A percentile compares a stretch with the other conserved stretches of the same genome.
phyloP scores from a whole-genome alignment of 2,113 vertebrate species.

The Sapayoa aenigma region DNA sequence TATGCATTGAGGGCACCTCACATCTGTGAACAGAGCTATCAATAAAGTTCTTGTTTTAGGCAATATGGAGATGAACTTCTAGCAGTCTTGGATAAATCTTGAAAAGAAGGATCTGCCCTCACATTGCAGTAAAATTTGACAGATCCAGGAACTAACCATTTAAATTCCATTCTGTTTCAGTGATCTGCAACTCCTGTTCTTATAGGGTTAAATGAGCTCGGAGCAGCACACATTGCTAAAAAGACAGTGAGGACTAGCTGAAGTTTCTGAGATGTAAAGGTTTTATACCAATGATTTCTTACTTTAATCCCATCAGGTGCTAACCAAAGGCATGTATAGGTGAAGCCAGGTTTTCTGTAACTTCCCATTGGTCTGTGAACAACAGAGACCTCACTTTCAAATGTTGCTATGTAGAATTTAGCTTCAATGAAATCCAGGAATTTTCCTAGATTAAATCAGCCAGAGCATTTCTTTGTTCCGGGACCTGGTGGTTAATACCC shows the following conservation, averaged over 20 bases:
- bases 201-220: not conserved
- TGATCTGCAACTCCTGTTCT: not conserved
- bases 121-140: not conserved
- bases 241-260: not conserved
- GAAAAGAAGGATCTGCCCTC: not conserved
- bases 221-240: not conserved
- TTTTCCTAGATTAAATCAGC: not conserved
- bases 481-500: not conserved
- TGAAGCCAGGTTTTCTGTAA: not conserved
- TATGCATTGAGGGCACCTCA: rapidly evolving
- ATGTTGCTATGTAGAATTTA: not conserved
- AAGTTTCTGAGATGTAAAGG: not conserved
- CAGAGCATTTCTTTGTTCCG: not conserved
- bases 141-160: not conserved
- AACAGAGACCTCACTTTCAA: not conserved
- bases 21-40: not conserved
- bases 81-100: not conserved
- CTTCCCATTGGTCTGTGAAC: not conserved
- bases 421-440: not conserved
- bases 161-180: not conserved
- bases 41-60: not conserved
- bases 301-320: not conserved
- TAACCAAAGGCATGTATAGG: not conserved
- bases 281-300: not conserved
- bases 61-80: not conserved